Conservation (phyloP, 37 sponge, comb jelly and placozoan genomes). For the Diacarnus erythraeanus region DNA sequence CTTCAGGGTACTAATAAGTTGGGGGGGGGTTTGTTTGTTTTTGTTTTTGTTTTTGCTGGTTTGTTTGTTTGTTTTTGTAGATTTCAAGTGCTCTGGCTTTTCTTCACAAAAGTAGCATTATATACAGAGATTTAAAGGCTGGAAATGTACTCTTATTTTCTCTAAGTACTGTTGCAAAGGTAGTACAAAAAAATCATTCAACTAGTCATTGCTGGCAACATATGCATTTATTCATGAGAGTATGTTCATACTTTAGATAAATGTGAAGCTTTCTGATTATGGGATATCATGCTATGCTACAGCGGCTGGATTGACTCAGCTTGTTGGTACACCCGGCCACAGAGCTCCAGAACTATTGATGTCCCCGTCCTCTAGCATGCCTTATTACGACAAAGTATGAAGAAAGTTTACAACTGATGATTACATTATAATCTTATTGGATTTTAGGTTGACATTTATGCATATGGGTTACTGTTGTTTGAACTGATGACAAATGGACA, state of each 20-base stretch:
- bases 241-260: conserved; percentile 34
- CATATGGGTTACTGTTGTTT: conserved; percentile 65
- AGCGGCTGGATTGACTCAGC: conserved; percentile 54
- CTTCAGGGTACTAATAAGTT: neutral
- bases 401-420: neutral
- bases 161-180: conserved; percentile 24
- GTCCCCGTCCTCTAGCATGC: conserved; percentile 35
- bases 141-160: conserved; percentile 77
- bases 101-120: conserved; percentile 66
- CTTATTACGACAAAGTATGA: conserved; percentile 62
- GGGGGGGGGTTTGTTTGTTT: neutral
- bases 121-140: conserved; percentile 79
- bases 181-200: too few relatives aligned
- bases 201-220: neutral
- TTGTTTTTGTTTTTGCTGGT: neutral
- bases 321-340: conserved; percentile 76
- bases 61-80: conserved; percentile 6
- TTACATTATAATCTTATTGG: neutral
- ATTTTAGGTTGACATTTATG: conserved; percentile 64
- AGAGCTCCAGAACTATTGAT: conserved; percentile 80
- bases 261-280: conserved; percentile 89
- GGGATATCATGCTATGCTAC: conserved; percentile 82
- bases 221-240: neutral
- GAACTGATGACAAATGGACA: conserved; percentile 71
- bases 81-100: conserved; percentile 76